phyloP scores from a whole-genome alignment of 2,113 vertebrate genomes.

The Psilopsiagon aurifrons region DNA sequence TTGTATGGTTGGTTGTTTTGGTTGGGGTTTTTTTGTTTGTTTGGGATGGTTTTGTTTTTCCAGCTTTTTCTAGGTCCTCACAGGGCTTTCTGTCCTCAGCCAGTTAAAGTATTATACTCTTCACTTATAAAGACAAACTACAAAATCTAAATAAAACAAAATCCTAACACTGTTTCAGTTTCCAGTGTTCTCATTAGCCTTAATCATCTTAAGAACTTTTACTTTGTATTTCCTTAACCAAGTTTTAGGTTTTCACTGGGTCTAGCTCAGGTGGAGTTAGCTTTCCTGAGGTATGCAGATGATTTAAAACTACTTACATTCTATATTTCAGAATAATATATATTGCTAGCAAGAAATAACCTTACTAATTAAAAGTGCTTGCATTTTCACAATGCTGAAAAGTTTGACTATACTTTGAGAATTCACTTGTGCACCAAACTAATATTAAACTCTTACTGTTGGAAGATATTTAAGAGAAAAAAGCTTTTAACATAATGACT shows the following conservation, averaged over 20 bases:
- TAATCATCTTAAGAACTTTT: not conserved
- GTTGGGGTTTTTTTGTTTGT: not conserved
- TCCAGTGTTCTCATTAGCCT: not conserved
- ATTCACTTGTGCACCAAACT: not conserved
- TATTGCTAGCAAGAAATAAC: not conserved
- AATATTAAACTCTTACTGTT: not conserved
- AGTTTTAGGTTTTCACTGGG: not conserved
- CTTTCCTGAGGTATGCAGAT: not conserved
- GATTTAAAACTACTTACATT: not conserved
- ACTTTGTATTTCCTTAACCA: too few species aligned
- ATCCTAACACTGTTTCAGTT: not conserved
- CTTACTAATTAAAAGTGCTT: not conserved
- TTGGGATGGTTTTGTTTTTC: not conserved
- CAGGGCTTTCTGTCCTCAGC: not conserved
- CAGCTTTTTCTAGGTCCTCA: not conserved
- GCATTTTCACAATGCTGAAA: not conserved
- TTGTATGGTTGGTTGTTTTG: not conserved
- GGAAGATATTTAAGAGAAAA: not conserved
- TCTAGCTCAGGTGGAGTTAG: too few species aligned
- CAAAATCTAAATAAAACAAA: not conserved
- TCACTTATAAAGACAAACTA: not conserved
- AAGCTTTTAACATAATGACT: not conserved
- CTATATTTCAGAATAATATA: not conserved
- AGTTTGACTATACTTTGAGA: not conserved
- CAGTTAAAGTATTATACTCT: not conserved